Evolutionary conservation across 2,113 vertebrate genomes (phyloP), one percentile per base, ranked within the genome.

Genomic region (Trinectes maculatus): DNA sequence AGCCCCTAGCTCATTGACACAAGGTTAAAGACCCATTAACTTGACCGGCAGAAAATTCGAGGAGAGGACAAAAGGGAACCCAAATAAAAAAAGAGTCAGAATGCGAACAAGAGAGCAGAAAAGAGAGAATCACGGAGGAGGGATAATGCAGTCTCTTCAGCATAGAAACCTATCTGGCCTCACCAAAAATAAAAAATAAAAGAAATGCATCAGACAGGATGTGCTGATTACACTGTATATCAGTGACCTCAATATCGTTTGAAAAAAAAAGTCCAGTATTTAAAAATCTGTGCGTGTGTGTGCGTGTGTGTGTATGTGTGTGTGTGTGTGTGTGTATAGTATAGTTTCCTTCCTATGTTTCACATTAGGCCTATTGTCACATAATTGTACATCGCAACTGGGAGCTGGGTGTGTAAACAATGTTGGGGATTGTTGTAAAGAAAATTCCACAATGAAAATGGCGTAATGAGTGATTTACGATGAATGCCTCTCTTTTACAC

Each of bases 1-100:
- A 74, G 79, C 59, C 85, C 83, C 51, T 42, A 76, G 78, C 87
- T 87, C 82, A 86, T 89, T 89, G 87, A 88, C 89, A 89, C 77
- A 47, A 74, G 85, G 89, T 89, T 91, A 91, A 89, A 91, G 89
- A 89, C 79, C 83, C 78, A 89, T 91, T 91, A 91, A 82, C 73
- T 80, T 81, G 82, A 83, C 83, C 76, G 77, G 73, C 37, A 47
- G 58, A 84, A 77, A 79, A 68, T 77, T 25, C 62, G 69, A 81
- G 51, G 64, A 58, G 77, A 44, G 57, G 55, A 80, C 75, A 78
- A 82, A 74, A 64, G 71, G 44, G 63, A 48, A 52, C 44, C 18
- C 1, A 44, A 61, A 36, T n/a, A 33, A 62, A n/a, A n/a, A n/a
- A 48, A 10, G 39, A 65, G 37, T 47, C 36, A 18, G 22, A 26